phyloP scores from a whole-genome alignment of 2,888 invertebrate species.

The Tetrapedia diversipes region DNA sequence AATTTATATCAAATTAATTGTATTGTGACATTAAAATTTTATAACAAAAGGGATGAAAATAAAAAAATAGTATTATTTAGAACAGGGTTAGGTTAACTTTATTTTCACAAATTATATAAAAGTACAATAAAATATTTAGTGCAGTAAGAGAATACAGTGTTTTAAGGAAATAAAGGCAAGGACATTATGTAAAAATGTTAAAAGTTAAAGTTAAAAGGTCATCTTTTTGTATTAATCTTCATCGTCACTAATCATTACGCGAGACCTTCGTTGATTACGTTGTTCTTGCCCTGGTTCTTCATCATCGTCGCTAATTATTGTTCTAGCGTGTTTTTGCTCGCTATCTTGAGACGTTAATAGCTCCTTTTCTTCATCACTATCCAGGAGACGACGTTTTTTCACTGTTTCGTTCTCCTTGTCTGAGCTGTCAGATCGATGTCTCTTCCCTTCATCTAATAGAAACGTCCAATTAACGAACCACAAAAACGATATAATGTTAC shows the following conservation, averaged over 20 bases:
- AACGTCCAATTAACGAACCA: constrained; percentile 9
- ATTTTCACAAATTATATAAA: constrained; percentile 4
- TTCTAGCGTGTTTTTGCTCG: constrained; percentile 32
- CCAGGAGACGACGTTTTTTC: constrained; percentile 78
- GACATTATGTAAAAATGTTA: background rate
- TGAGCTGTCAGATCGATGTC: constrained; percentile 71
- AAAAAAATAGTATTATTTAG: background rate
- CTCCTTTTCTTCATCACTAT: constrained; percentile 78
- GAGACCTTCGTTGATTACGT: constrained; percentile 60
- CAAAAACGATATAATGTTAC: constrained; percentile 1
- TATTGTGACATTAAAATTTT: too few relatives aligned
- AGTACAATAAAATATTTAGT: background rate
- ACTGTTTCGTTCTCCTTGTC: constrained; percentile 69
- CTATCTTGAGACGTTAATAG: constrained; percentile 19
- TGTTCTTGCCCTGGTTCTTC: constrained; percentile 47
- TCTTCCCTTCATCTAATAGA: constrained; percentile 70
- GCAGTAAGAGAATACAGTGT: background rate
- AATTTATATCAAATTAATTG: background rate
- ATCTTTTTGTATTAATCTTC: constrained; percentile 67
- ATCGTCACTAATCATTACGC: constrained; percentile 72
- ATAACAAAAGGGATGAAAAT: background rate
- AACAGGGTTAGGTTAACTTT: background rate
- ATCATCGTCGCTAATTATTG: constrained; percentile 62
- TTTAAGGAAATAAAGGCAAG: background rate
- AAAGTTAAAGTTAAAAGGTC: background rate